A percentile compares a stretch with the other conserved stretches of the same genome.
Conservation (phyloP, 2,113 vertebrate genomes). For the Daboia siamensis region DNA sequence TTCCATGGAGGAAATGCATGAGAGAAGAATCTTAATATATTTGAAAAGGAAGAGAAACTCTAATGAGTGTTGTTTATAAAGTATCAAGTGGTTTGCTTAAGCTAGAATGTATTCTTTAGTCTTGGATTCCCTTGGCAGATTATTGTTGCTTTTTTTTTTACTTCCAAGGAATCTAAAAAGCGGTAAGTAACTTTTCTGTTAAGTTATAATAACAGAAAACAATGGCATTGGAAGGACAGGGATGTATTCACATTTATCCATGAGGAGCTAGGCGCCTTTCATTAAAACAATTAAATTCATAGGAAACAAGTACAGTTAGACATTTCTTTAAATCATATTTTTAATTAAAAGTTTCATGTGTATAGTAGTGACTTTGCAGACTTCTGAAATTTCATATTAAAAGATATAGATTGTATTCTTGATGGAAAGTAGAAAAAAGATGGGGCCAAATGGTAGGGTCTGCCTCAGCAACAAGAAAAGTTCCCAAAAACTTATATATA, state of each 20-base stretch:
- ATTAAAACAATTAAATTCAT: neutral
- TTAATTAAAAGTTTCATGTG: neutral
- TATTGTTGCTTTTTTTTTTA: neutral
- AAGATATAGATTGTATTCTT: neutral
- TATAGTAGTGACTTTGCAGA: neutral
- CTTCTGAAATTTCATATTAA: neutral
- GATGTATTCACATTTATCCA: neutral
- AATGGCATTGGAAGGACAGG: neutral
- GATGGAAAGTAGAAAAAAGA: neutral
- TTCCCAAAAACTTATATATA: neutral
- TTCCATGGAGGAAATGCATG: neutral
- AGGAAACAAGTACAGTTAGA: neutral
- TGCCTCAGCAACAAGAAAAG: neutral
- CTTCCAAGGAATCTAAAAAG: slow-evolving; percentile 7
- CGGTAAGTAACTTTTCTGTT: neutral
- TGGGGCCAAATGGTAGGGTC: neutral
- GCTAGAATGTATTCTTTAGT: neutral
- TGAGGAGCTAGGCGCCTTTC: neutral
- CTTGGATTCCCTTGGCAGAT: neutral
- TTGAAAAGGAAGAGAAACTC: neutral
- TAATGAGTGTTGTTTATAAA: neutral
- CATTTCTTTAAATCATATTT: neutral
- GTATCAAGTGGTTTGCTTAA: neutral
- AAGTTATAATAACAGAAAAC: neutral
- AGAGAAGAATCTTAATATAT: neutral